A percentile compares a stretch with the other conserved stretches of the same genome.
phyloP scores from a whole-genome alignment of 2,888 invertebrate species.

The Diabrotica balteata region DNA sequence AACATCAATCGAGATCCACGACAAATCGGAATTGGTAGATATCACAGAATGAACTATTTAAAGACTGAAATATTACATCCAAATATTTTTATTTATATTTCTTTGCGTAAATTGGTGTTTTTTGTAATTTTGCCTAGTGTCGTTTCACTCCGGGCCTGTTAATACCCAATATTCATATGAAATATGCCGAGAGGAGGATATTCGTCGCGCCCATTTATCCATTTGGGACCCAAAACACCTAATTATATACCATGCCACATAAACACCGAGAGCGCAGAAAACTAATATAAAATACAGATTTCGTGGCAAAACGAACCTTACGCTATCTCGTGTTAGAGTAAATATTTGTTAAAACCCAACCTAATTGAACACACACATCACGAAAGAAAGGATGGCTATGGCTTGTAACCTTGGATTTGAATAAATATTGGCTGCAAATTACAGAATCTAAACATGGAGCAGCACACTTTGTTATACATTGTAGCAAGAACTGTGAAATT shows the following conservation, averaged over 20 bases:
- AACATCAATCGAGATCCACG: too few species aligned
- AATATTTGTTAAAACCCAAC: constrained; percentile 21
- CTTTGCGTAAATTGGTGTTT: too few species aligned
- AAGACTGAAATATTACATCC: too few species aligned
- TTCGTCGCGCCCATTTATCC: constrained; percentile 11
- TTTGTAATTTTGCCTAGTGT: too few species aligned
- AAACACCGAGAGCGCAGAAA: background rate
- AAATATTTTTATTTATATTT: too few species aligned
- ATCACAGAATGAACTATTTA: too few species aligned
- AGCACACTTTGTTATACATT: background rate
- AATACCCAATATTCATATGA: background rate
- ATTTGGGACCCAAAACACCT: constrained; percentile 11
- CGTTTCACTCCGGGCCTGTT: background rate
- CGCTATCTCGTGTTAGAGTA: constrained; percentile 11
- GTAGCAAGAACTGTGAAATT: too few species aligned
- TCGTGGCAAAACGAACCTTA: constrained; percentile 13
- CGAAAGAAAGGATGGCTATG: constrained; percentile 40
- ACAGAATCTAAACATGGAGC: constrained; percentile 8
- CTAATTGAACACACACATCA: constrained; percentile 41
- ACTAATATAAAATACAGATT: background rate
- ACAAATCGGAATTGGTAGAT: too few species aligned
- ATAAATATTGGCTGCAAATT: constrained; percentile 28
- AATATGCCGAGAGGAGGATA: constrained; percentile 7
- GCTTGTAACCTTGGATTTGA: constrained; percentile 33
- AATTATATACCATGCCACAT: constrained; percentile 5